Evolutionary conservation across 35 echinoderm and acorn worm genomes (phyloP), one percentile per base, ranked within the genome.

Genomic region (Strongylocentrotus purpuratus): DNA sequence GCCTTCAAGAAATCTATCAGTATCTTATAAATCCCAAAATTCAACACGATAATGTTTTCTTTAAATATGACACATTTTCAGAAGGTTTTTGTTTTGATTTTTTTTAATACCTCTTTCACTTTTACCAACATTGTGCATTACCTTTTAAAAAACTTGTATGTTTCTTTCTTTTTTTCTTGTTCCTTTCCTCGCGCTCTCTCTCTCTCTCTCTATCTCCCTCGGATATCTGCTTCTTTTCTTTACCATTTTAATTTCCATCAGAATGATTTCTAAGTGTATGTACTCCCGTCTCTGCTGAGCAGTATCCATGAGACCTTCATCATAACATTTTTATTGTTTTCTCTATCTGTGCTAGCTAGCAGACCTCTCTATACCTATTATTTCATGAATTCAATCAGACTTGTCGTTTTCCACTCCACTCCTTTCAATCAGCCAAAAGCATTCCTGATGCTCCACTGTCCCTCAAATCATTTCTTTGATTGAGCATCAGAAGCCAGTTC

Each of bases 381-480:
- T 78, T 78, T 78, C 65, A 78, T 78, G 65, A 78, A 78, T 78
- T 78, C 65, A 78, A 78, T 78, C 65, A 78, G 65, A 78, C 65
- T 78, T 78, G 65, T 78, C 65, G 25, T 78, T 78, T 78, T 78
- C 65, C 65, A 78, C 65, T 78, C 65, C 65, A 78, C 65, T 78
- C 65, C 65, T 78, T 78, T 78, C 65, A 78, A 78, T 78, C 65
- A 78, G 65, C 65, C 65, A 9, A 78, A 78, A 78, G 65, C 65
- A 78, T 78, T 78, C 20, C 28, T 78, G 65, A 78, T 78, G 65
- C 65, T 78, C 65, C 65, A n/a, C 0, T 28, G 65, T 78, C 65
- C 65, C 65, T 78, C 20, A 78, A n/a, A 78, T 78, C 65, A 78
- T 78, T 78, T 7, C 65, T 78, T 78, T 78, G 65, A 78, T 78